Conservation (phyloP, 2,797 vertebrate species). For the Tarsius wallacei region DNA sequence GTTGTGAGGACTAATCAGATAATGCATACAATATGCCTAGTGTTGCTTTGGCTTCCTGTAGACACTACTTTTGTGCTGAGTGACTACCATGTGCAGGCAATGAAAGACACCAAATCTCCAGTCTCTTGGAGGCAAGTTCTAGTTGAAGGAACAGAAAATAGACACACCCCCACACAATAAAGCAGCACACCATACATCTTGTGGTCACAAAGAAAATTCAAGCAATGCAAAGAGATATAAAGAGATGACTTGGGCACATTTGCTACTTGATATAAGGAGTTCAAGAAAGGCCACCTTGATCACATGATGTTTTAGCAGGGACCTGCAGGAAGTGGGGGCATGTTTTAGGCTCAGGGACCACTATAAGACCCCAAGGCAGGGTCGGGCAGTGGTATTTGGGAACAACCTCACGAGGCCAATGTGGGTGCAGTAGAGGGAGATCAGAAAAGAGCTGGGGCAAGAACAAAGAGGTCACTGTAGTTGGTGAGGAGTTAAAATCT, state of each 20-base stretch:
- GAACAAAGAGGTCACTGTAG: neutral
- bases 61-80: neutral
- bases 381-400: neutral
- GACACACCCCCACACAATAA: neutral
- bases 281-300: neutral
- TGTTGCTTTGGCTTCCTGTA: neutral
- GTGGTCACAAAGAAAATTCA: neutral
- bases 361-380: neutral
- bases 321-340: neutral
- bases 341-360: neutral
- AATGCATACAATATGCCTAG: neutral
- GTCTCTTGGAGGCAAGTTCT: neutral
- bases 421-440: neutral
- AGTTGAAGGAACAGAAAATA: constrained; percentile 23
- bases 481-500: neutral
- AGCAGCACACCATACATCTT: neutral
- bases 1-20: neutral
- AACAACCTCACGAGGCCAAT: neutral
- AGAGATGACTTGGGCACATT: neutral
- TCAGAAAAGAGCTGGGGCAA: neutral
- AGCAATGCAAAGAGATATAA: neutral
- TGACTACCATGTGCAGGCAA: neutral
- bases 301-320: neutral
- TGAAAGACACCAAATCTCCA: neutral
- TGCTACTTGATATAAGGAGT: neutral